Conservation (phyloP, 2,888 invertebrate species). For the Trichopria drosophilae region DNA sequence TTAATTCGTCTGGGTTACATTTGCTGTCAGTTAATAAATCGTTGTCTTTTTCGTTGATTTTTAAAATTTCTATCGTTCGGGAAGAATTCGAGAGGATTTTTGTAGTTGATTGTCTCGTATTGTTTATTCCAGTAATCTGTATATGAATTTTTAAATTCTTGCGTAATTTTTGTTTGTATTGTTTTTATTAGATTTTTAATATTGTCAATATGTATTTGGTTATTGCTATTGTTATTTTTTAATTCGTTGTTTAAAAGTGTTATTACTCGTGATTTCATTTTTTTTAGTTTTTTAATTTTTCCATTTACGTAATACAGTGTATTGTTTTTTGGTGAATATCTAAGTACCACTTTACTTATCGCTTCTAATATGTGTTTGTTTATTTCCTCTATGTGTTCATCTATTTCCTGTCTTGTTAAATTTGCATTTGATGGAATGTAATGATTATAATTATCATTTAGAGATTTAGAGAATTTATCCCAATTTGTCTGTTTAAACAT, state of each 20-base stretch:
- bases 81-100: neutral
- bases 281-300: neutral
- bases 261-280: neutral
- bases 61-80: too few relatives aligned
- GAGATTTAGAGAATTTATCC: constrained; percentile 11
- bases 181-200: too few relatives aligned
- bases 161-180: neutral
- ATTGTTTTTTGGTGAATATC: neutral
- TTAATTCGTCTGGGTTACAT: too few relatives aligned
- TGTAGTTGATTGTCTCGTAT: too few relatives aligned
- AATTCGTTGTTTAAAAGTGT: neutral
- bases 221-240: neutral
- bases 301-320: neutral
- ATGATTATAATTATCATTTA: neutral
- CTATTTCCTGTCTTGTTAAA: constrained; percentile 27
- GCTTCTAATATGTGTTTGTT: constrained; percentile 2
- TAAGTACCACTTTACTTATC: neutral
- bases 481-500: constrained; percentile 28
- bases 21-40: too few relatives aligned
- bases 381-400: constrained; percentile 5
- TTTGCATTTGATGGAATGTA: constrained; percentile 23
- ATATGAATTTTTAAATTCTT: neutral
- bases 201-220: neutral
- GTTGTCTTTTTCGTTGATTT: too few relatives aligned
- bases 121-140: too few relatives aligned